Evolutionary conservation across 2,888 invertebrate species (phyloP), one percentile per base, ranked within the genome.

Genomic region (Phalera bucephala): DNA sequence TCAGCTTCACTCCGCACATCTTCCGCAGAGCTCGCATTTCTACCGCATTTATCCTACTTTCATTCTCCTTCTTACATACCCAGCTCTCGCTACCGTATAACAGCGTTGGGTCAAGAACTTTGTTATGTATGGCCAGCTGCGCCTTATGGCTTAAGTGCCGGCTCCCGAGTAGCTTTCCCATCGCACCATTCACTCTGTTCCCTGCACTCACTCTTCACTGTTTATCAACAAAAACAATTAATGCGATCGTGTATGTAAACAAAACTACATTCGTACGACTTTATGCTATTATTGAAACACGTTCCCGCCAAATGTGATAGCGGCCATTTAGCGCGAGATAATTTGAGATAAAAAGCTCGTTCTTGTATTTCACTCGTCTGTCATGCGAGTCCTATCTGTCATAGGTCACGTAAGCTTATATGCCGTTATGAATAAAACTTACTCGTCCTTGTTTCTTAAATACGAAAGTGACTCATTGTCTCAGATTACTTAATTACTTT

Each of bases 191-290:
- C n/a, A n/a, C n/a, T n/a, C n/a, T n/a, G n/a, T n/a, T n/a, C n/a
- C n/a, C n/a, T n/a, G n/a, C n/a, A n/a, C n/a, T n/a, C n/a, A n/a
- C n/a, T n/a, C n/a, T n/a, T n/a, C n/a, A n/a, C n/a, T n/a, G n/a
- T n/a, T n/a, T n/a, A 57, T 48, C 43, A 48, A 53, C 37, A 44
- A 38, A 51, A 52, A 59, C 40, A 57, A 52, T 48, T 50, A 41
- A 25, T 32, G 12, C 36, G 33, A 37, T 45, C 43, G 32, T 46
- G 45, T 48, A 44, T 44, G 43, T 44, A 41, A 36, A 51, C 29
- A 36, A 27, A 50, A 45, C 33, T 42, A 33, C 23, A 33, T 35
- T 51, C 10, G 15, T 15, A 9, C 10, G 28, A 15, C 26, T 11
- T 13, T n/a, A 26, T 5, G 10, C 10, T 22, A 10, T 10, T 10